A percentile compares a stretch with the other conserved stretches of the same genome.
These are phyloP conservation scores for Ivindomyrus marchei DNA, from an alignment of 2,113 vertebrate species.

Conservation along the genomic window DNA sequence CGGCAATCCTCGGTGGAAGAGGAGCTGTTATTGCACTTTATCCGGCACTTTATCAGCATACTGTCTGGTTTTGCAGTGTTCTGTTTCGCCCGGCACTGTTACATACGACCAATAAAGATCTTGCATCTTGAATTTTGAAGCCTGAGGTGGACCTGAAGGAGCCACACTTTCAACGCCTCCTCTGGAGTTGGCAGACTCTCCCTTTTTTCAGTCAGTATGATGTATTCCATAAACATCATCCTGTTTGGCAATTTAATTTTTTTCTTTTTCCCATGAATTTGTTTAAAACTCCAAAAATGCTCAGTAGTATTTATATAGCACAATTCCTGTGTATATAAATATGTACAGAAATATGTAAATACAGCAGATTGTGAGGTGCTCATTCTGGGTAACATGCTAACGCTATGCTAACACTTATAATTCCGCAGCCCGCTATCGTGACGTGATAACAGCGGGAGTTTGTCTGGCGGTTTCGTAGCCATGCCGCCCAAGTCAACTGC, in stretches of 20 bases:
- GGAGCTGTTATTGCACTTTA: background rate
- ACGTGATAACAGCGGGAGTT: background rate
- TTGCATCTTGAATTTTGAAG: background rate
- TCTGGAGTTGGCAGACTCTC: background rate
- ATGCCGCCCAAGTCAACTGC: background rate
- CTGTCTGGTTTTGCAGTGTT: background rate
- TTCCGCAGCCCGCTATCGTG: background rate
- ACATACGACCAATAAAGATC: background rate
- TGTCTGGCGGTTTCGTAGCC: conserved; percentile 31
- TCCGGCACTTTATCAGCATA: background rate
- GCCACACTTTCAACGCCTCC: background rate
- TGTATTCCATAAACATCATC: background rate
- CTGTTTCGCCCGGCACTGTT: background rate
- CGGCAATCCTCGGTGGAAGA: background rate
- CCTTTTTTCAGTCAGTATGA: background rate
- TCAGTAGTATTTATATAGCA: background rate
- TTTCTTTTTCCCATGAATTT: background rate
- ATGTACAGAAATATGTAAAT: background rate
- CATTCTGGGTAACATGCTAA: background rate
- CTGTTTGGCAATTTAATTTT: background rate
- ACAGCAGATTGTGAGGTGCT: background rate
- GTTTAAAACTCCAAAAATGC: background rate
- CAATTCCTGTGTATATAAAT: background rate
- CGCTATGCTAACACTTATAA: background rate
- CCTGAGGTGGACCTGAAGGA: background rate